Base-by-base conservation (phyloP, 2,888 invertebrate genomes). In the Trissolcus brochymenae region DNA sequence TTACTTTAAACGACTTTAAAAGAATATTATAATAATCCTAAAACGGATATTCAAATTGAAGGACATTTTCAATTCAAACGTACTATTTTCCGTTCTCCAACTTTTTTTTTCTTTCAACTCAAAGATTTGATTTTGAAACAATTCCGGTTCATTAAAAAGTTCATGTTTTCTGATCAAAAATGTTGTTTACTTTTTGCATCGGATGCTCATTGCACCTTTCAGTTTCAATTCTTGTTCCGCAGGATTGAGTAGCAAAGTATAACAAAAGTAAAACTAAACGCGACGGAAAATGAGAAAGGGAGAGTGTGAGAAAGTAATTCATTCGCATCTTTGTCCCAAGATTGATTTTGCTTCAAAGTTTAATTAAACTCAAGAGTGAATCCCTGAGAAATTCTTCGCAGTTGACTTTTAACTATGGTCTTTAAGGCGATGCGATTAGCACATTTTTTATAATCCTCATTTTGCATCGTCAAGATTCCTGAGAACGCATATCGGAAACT, bases 311-410 rank as follows among this genome's bases (percentile, higher is more conserved):
- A 71, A 71, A 66, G 71, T 76, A 76, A 76, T 71, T 76, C 66
- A 62, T 76, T 71, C 76, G 66, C 65, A 71, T 71, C 71, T 71
- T 76, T 71, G 76, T 76, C 71, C 71, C 66, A 76, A 76, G 71
- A 76, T 76, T 76, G 76, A 76, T 76, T 76, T 55, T 56, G 66
- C 54, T 66, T 70, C 59, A 61, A 61, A 76, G 66, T 76, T 76
- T 76, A 66, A 76, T 76, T 76, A 76, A 76, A 76, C 71, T 61
- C 76, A 66, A 66, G 66, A 71, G 66, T 60, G 56, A 76, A 64
- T 70, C 54, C 46, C 43, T 41, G 43, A 76, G 76, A 70, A 75
- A 70, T 70, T 65, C 46, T 29, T 61, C 61, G 56, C 51, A 51
- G 17, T 49, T 51, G 43, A 68, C 35, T 59, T 61, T 68, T 59